phyloP scores from a whole-genome alignment of 2,888 invertebrate genomes.

The Resseliella maxima region DNA sequence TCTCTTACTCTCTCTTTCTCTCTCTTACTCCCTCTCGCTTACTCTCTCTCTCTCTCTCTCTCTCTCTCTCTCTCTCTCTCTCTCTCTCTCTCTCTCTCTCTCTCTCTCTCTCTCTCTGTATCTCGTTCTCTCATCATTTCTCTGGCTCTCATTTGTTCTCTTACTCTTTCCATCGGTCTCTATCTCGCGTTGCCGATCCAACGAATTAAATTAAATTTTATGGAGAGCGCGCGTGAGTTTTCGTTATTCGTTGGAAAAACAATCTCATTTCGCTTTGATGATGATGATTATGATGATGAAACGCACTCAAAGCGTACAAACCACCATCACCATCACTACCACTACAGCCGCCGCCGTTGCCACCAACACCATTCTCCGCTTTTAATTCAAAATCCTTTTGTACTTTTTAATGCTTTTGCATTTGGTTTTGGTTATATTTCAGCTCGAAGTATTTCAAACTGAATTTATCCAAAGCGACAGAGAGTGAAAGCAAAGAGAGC shows the following conservation, averaged over 20 bases:
- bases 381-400: neutral
- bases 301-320: neutral
- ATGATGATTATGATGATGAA: neutral
- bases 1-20: no score
- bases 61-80: no score
- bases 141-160: no score
- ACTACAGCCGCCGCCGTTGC: no score
- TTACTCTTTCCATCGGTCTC: no score
- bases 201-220: conserved; percentile 20
- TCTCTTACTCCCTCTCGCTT: no score
- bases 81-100: no score
- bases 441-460: neutral
- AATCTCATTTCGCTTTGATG: neutral
- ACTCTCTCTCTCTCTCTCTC: no score
- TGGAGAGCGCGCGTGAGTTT: neutral
- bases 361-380: neutral
- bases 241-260: neutral
- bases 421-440: neutral
- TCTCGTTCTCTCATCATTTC: no score
- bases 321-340: neutral
- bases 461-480: neutral
- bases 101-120: no score
- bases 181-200: no score
- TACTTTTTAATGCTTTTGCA: neutral
- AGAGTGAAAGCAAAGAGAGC: neutral